phyloP scores from a whole-genome alignment of 2,113 vertebrate species.

The Myotis yumanensis region DNA sequence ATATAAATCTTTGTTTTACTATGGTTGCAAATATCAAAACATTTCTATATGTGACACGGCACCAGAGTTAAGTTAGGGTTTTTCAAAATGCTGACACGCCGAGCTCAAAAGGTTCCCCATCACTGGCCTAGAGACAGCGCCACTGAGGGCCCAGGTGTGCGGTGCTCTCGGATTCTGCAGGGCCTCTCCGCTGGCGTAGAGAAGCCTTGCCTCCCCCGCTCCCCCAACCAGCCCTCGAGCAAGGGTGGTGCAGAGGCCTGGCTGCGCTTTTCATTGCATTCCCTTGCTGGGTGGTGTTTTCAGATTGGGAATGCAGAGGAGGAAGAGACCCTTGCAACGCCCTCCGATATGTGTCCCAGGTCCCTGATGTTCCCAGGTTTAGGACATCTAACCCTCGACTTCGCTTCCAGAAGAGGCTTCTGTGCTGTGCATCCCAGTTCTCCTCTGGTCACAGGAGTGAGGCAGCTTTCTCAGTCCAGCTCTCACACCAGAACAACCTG shows the following conservation, averaged over 20 bases:
- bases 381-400: not conserved
- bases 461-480: not conserved
- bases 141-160: accelerated
- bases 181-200: not conserved
- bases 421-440: not conserved
- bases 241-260: not conserved
- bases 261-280: not conserved
- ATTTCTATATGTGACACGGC: too few relatives aligned
- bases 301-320: not conserved
- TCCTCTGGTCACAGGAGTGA: not conserved
- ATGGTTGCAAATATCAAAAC: too few relatives aligned
- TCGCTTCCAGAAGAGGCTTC: not conserved
- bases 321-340: not conserved
- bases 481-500: not conserved
- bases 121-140: not conserved
- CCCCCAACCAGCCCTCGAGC: not conserved
- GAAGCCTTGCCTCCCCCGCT: accelerated
- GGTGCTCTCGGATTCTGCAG: accelerated
- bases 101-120: too few relatives aligned
- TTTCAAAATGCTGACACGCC: too few relatives aligned
- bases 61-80: too few relatives aligned
- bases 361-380: not conserved
- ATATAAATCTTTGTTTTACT: too few relatives aligned
- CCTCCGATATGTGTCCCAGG: accelerated
- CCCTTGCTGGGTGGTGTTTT: not conserved